Conservation (phyloP, 92 coral and sea anemone genomes). For the Parazoanthus atlanticus region DNA sequence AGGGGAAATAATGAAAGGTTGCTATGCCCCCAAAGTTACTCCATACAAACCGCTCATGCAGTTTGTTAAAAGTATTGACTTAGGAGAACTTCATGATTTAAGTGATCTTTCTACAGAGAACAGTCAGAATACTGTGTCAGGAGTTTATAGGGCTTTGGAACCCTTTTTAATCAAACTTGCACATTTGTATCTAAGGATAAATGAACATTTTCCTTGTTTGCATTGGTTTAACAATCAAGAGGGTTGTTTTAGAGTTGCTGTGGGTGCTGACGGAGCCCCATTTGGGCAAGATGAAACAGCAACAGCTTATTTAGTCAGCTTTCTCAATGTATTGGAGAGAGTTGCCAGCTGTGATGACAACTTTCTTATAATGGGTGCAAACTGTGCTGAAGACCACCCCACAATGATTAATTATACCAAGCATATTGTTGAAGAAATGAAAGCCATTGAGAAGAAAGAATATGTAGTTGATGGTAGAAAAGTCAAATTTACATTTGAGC, state of each 20-base stretch:
- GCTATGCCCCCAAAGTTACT: conserved; percentile 31
- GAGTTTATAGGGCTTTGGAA: conserved; percentile 46
- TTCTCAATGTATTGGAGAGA: conserved; percentile 37
- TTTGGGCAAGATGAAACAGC: conserved; percentile 46
- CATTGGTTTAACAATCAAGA: conserved; percentile 37
- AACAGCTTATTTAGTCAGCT: conserved; percentile 39
- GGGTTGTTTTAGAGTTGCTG: conserved; percentile 42
- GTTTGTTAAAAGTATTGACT: conserved; percentile 51
- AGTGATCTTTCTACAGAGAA: conserved; percentile 23
- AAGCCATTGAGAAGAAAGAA: conserved; percentile 34
- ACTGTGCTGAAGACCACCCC: conserved; percentile 55
- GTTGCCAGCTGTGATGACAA: conserved; percentile 49
- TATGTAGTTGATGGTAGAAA: conserved; percentile 26
- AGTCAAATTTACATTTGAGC: conserved; percentile 49
- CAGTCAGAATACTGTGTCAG: conserved; percentile 40
- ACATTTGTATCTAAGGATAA: conserved; percentile 33
- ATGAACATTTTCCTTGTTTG: conserved; percentile 22
- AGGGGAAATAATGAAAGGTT: conserved; percentile 38
- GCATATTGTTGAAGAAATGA: conserved; percentile 36
- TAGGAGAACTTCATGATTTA: conserved; percentile 42
- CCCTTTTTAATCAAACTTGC: conserved; percentile 52
- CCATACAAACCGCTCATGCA: conserved; percentile 48
- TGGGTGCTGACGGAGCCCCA: conserved; percentile 55
- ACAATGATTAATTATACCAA: conserved; percentile 42
- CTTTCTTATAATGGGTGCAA: conserved; percentile 41